Base-by-base conservation (phyloP, 2,888 invertebrate species). In the Melikaiella ostensackeni region DNA sequence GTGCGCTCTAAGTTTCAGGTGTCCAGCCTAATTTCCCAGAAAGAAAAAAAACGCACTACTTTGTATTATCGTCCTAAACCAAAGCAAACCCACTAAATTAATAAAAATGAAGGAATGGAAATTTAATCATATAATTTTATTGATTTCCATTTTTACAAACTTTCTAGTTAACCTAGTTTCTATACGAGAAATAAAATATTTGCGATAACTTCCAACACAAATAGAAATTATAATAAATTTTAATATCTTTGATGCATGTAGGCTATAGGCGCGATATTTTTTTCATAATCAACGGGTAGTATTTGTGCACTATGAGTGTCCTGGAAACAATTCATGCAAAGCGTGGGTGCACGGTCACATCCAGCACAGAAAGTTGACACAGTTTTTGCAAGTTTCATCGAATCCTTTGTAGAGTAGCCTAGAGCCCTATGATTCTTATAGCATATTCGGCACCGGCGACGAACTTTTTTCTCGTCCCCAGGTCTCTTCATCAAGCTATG, bases 381-480 rank as follows among this genome's bases (percentile, higher is more conserved):
- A 0, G 42, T 64, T 64, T 64, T 42, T 16, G 42, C 38, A 64
- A 42, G 21, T 42, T 16, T 64, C 38, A 38, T 42, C 16, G 42
- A 21, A 66, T 66, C 66, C 27, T 19, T 66, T 66, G 66, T 16
- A 16, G 66, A 46, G 24, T 46, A 66, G n/a, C 66, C 66, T n/a
- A 42, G 66, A 27, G 19, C 46, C 42, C 66, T 66, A 46, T 46
- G 24, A 66, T 27, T 66, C 27, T 46, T 66, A 46, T 46, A 66
- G 27, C 66, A 66, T 42, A 66, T 16, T 46, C 24, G 46, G 27
- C 46, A 66, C 27, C 66, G 46, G 11, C 66, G 46, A 27, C 66
- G 66, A 24, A 66, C 24, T 64, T 64, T 66, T 66, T 46, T 66
- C 38, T 42, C 42, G 16, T 64, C 42, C 8, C 64, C 64, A n/a